These are phyloP conservation scores for Hipposideros armiger DNA, from an alignment of 2,113 vertebrate genomes.

Conservation along the genomic window DNA sequence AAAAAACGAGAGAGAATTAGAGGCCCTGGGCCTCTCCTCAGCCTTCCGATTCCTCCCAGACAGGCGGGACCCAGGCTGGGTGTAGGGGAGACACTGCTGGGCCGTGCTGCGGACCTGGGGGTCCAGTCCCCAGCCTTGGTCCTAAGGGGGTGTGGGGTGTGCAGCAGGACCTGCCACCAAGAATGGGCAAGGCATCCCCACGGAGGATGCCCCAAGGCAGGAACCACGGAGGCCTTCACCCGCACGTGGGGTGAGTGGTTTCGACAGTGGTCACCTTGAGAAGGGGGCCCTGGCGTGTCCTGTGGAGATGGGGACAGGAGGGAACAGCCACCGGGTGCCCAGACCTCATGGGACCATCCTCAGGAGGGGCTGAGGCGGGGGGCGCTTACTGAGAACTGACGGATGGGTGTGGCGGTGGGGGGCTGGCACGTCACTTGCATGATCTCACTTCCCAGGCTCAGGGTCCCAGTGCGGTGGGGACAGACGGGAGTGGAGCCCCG, in stretches of 20 bases:
- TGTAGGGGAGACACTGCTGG: background rate
- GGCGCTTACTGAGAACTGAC: too few relatives aligned
- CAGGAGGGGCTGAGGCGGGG: too few relatives aligned
- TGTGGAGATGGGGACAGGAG: rapidly evolving
- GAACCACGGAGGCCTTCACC: rapidly evolving
- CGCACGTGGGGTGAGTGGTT: rapidly evolving
- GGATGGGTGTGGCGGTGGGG: too few relatives aligned
- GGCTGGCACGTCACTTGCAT: too few relatives aligned
- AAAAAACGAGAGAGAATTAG: background rate
- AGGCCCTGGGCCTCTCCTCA: background rate
- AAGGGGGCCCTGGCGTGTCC: background rate
- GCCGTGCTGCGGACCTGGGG: background rate
- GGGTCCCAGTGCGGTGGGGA: too few relatives aligned
- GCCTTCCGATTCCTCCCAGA: background rate
- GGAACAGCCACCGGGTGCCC: background rate
- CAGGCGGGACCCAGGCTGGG: background rate
- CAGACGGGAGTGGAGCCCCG: too few relatives aligned
- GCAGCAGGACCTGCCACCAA: background rate
- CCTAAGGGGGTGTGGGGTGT: background rate
- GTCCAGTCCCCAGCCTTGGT: background rate
- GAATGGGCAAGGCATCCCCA: background rate
- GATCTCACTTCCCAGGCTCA: too few relatives aligned
- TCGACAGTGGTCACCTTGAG: rapidly evolving
- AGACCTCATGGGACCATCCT: background rate
- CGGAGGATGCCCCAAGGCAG: background rate